Evolutionary conservation across 2,888 invertebrate genomes (phyloP).

Genomic region (Coenonympha arcania): DNA sequence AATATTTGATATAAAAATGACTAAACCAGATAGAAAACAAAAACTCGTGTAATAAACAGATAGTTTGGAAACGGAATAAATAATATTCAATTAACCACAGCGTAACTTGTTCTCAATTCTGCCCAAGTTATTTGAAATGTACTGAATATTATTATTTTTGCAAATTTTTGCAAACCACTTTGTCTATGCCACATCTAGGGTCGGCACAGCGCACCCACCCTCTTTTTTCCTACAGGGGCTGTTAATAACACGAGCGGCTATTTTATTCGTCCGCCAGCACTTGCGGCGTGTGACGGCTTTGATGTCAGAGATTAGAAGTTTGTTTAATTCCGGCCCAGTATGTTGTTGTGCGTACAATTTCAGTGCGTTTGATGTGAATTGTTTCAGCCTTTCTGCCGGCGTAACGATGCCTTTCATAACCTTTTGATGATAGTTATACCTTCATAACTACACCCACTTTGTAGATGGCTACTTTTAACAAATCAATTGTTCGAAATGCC

Average conservation of each 20-base stretch:
- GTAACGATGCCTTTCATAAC: slow-evolving; percentile 16
- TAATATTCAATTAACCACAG: too few species aligned
- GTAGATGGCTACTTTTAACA: not conserved
- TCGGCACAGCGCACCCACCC: slow-evolving; percentile 29
- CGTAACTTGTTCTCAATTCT: too few species aligned
- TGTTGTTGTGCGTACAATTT: slow-evolving; percentile 34
- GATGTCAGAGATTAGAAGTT: slow-evolving; percentile 65
- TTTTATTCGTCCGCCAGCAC: slow-evolving; percentile 62
- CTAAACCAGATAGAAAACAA: too few species aligned
- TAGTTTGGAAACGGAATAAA: too few species aligned
- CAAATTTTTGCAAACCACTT: not conserved
- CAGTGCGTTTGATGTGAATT: slow-evolving; percentile 33
- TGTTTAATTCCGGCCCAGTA: slow-evolving; percentile 41
- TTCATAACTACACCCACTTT: not conserved
- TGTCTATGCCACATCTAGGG: slow-evolving; percentile 27
- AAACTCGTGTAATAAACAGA: too few species aligned
- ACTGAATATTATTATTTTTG: too few species aligned
- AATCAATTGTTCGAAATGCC: too few species aligned
- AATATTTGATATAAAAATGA: too few species aligned
- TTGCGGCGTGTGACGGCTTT: slow-evolving; percentile 64
- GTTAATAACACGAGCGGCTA: slow-evolving; percentile 72
- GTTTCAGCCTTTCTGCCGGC: slow-evolving; percentile 20
- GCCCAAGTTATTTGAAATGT: too few species aligned
- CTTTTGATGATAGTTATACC: slow-evolving; percentile 7
- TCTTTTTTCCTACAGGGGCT: slow-evolving; percentile 51